Base-by-base conservation (phyloP, 2,797 vertebrate genomes). In the Oryzias dopingdopingensis region DNA sequence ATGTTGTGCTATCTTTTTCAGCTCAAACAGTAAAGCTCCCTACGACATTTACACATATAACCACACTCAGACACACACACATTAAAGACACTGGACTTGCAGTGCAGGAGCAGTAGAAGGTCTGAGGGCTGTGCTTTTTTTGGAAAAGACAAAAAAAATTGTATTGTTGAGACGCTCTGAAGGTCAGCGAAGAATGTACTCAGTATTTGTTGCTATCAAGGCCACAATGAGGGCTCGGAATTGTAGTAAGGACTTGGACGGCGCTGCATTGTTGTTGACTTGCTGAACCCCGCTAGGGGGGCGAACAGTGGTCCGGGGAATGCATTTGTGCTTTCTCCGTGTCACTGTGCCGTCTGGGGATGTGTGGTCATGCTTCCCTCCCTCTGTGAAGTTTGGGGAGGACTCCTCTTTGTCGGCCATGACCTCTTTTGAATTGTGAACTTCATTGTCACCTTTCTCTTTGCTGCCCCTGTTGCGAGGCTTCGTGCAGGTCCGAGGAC, bases 251-350 rank as follows among this genome's bases (percentile, higher is more conserved):
- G 83, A 70, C 66, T 67, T 71, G 70, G 72, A 72, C 55, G 79
- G 55, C 70, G 75, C 76, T 54, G 93, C 93, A 52, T 80, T 83
- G 43, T 91, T 92, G 88, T 93, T 94, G 18, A 96, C 95, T 90
- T 96, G 96, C 89, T 97, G 94, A 45, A 99, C 96, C 87, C 97
- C 96, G 4, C 95, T 98, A 62, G 97, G 96, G 68, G 94, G 91
- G 45, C 93, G 94, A 72, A 96, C 89, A 86, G 95, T 93, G 65
- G 94, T 94, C 93, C 95, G 93, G 73, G 93, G 92, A 73, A 89
- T 91, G 71, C 97, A 99, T 88, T 99, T 99, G 86, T 95, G 92
- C 92, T 95, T 97, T 86, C 94, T 94, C 79, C 91, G 92, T 52
- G 96, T 95, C 76, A 94, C 53, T 47, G 86, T 90, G 53, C 88